A percentile compares a stretch with the other conserved stretches of the same genome.
These are phyloP conservation scores for Pteropus rufus DNA, from an alignment of 2,797 vertebrate species.

Conservation along the genomic window DNA sequence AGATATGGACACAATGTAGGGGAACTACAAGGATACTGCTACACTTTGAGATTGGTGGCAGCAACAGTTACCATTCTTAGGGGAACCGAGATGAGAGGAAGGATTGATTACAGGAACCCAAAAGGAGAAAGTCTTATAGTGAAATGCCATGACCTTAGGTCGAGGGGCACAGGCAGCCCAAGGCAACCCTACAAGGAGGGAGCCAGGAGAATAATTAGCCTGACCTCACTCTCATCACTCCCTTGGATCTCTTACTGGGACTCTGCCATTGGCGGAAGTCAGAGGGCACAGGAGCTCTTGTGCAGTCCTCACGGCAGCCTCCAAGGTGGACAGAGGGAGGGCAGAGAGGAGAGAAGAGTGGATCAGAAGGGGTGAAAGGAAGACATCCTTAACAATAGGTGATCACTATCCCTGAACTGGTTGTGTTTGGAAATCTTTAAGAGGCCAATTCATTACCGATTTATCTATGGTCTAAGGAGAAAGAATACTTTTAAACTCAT, in stretches of 20 bases:
- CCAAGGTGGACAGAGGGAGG: not conserved
- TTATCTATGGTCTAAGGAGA: not conserved
- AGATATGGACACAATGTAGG: not conserved
- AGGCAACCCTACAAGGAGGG: constrained; percentile 47
- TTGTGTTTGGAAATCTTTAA: constrained; percentile 24
- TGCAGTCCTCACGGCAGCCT: not conserved
- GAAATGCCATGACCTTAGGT: constrained; percentile 64
- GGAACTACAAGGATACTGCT: not conserved
- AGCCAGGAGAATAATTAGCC: constrained; percentile 57
- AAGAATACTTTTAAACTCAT: constrained; percentile 1
- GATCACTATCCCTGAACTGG: not conserved
- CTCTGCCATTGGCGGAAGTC: constrained; percentile 4
- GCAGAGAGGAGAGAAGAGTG: not conserved
- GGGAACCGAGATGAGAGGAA: constrained; percentile 42
- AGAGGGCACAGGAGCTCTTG: not conserved
- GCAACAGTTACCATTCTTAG: constrained; percentile 1
- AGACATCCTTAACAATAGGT: not conserved
- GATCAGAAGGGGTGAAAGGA: not conserved
- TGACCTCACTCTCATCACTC: not conserved
- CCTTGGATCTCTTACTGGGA: constrained; percentile 26
- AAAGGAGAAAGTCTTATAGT: constrained; percentile 54
- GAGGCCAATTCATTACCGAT: not conserved
- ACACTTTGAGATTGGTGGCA: not conserved
- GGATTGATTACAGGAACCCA: constrained; percentile 52
- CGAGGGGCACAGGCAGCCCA: constrained; percentile 60